Evolutionary conservation across 2,888 invertebrate species (phyloP).

Genomic region (Temnothorax unifasciatus): DNA sequence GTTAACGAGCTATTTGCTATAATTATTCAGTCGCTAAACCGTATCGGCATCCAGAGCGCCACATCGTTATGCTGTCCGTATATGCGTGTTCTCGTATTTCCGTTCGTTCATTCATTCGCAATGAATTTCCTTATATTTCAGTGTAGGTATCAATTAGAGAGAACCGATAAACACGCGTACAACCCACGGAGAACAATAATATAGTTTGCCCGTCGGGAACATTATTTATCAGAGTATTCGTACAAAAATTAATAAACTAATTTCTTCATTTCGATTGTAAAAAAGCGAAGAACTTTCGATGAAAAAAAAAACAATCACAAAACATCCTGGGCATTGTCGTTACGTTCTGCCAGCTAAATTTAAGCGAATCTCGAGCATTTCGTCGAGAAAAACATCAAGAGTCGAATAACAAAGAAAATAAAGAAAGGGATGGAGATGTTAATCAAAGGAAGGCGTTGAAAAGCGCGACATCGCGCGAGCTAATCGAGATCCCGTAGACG

Average conservation of each 20-base stretch:
- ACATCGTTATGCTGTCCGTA: slow-evolving; percentile 6
- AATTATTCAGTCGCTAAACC: slow-evolving; percentile 40
- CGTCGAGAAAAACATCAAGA: slow-evolving; percentile 12
- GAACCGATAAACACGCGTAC: slow-evolving; percentile 22
- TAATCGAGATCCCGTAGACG: slow-evolving; percentile 37
- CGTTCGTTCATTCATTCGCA: slow-evolving; percentile 33
- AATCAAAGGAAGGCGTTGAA: background rate
- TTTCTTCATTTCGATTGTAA: background rate
- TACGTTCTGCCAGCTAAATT: background rate
- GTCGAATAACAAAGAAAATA: background rate
- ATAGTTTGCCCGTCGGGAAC: background rate
- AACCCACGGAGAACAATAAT: background rate
- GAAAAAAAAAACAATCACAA: background rate
- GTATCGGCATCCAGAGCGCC: background rate
- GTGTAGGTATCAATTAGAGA: slow-evolving; percentile 28
- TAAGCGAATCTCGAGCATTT: background rate
- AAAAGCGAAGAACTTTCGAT: background rate
- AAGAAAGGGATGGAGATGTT: background rate
- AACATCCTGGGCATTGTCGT: background rate
- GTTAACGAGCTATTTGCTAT: slow-evolving; percentile 49
- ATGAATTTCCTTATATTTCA: slow-evolving; percentile 48
- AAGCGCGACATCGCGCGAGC: slow-evolving; percentile 9
- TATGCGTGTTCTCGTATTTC: slow-evolving; percentile 1
- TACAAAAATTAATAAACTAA: background rate
- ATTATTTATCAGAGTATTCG: background rate